Evolutionary conservation across 2,113 vertebrate species (phyloP).

Genomic region (Corapipo altera): DNA sequence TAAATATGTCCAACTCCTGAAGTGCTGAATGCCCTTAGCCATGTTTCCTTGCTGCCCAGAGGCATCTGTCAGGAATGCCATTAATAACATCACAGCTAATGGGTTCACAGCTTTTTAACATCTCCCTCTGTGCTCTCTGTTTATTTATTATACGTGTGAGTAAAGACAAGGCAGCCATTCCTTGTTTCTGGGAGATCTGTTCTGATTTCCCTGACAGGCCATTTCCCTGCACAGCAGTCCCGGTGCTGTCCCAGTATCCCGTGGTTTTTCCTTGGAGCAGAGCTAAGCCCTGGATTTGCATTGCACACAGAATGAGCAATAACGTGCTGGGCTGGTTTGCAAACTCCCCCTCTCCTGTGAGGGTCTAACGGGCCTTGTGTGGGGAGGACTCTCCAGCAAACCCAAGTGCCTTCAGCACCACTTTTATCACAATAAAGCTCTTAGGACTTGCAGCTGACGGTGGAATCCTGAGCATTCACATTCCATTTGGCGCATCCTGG

Average conservation of each 20-base stretch:
- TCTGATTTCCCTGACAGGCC: background rate
- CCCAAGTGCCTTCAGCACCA: background rate
- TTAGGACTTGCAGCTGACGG: background rate
- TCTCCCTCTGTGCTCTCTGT: background rate
- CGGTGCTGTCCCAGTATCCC: rapidly evolving
- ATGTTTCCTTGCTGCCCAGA: background rate
- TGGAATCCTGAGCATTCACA: rapidly evolving
- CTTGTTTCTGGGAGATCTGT: background rate
- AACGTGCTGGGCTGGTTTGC: background rate
- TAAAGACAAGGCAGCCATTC: rapidly evolving
- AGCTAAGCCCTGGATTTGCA: background rate
- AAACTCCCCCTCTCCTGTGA: background rate
- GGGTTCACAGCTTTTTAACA: background rate
- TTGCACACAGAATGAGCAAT: background rate
- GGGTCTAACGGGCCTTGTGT: background rate
- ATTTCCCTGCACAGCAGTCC: background rate
- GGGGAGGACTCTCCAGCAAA: background rate
- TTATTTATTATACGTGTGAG: background rate
- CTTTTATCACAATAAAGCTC: background rate
- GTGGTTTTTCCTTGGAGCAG: background rate
- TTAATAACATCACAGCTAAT: background rate
- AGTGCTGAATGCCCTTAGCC: background rate
- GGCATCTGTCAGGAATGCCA: background rate
- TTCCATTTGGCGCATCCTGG: background rate
- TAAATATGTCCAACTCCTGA: background rate